These are phyloP conservation scores for Perca fluviatilis DNA, from an alignment of 2,113 vertebrate genomes.

Conservation along the genomic window DNA sequence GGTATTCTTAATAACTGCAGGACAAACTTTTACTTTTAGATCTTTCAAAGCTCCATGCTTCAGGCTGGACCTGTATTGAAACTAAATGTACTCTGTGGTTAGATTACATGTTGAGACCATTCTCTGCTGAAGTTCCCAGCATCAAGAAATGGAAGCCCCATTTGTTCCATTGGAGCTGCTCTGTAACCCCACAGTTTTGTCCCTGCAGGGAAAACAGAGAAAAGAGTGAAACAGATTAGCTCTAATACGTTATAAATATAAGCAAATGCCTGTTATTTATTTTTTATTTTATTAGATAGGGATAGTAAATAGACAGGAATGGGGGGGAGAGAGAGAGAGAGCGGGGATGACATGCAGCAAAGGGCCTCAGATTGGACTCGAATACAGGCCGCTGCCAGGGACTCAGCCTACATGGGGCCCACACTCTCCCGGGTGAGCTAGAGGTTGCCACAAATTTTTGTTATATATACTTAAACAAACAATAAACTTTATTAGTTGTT, in stretches of 20 bases:
- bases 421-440: too few relatives aligned
- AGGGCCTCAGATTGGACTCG: too few relatives aligned
- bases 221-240: neutral
- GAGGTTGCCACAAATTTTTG: too few relatives aligned
- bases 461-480: too few relatives aligned
- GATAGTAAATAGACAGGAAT: too few relatives aligned
- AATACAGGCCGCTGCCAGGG: too few relatives aligned
- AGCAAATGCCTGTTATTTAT: too few relatives aligned
- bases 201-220: neutral
- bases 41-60: neutral
- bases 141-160: neutral
- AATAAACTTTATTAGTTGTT: too few relatives aligned
- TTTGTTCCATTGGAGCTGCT: neutral
- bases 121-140: neutral
- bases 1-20: neutral
- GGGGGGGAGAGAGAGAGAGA: too few relatives aligned
- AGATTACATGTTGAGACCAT: neutral
- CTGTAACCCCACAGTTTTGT: neutral
- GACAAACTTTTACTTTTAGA: neutral
- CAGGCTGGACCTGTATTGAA: neutral
- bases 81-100: neutral
- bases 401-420: too few relatives aligned
- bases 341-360: too few relatives aligned
- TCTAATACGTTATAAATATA: neutral
- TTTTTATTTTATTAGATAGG: too few relatives aligned